Evolutionary conservation across 2,113 vertebrate species (phyloP).

Genomic region (Sturnira hondurensis): DNA sequence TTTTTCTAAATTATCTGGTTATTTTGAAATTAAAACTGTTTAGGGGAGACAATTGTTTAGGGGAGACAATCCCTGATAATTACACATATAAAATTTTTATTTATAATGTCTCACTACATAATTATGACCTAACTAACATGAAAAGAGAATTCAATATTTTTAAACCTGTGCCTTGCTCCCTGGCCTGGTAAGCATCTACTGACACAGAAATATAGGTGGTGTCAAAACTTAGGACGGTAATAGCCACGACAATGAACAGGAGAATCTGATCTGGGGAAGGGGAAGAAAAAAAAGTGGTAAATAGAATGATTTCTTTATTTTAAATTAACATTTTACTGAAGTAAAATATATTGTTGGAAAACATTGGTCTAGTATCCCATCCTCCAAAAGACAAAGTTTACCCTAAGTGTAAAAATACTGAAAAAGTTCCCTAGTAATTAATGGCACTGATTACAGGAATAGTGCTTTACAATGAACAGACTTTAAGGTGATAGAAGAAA

Average conservation of each 20-base stretch:
- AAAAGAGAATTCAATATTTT: background rate
- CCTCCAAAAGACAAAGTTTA: background rate
- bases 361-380: background rate
- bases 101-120: background rate
- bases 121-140: background rate
- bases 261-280: background rate
- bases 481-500: background rate
- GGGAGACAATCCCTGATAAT: background rate
- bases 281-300: background rate
- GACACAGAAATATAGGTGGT: background rate
- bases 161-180: background rate
- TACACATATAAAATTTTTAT: background rate
- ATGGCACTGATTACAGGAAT: background rate
- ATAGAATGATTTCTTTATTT: background rate
- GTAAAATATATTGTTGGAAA: background rate
- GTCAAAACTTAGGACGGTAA: background rate
- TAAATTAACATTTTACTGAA: background rate
- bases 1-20: background rate
- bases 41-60: background rate
- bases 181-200: background rate
- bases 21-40: background rate
- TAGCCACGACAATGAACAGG: too few species aligned
- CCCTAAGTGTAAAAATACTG: background rate
- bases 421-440: background rate
- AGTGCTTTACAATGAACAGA: background rate